Base-by-base conservation (phyloP, 2,797 vertebrate species). In the Silurus aristotelis region DNA sequence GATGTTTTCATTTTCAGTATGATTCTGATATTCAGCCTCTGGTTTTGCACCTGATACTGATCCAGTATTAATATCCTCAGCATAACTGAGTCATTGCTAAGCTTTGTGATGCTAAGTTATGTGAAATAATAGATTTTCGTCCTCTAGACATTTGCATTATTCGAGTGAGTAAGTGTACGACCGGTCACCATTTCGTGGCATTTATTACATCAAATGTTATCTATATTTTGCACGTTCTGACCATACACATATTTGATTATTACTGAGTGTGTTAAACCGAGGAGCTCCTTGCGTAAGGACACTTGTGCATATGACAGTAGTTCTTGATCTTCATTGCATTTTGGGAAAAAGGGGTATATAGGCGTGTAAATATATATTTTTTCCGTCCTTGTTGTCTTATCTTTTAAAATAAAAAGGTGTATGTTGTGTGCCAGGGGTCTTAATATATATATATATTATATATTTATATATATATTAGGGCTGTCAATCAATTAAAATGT, bases 61-160 rank as follows among this genome's bases (percentile, higher is more conserved):
- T 46, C 77, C 22, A 4, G 13, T 79, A 46, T 79, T 46, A 46
- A 79, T n/a, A n/a, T 58, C 55, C 58, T 78, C 58, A 46, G 55
- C 17, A 27, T 38, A 78, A 78, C 76, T 61, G 75, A 60, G 22
- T 13, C 20, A n/a, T 31, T 10, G 3, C 58, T 8, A 61, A 60
- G 31, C 56, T 43, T 38, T 61, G 19, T 61, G 31, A 61, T 78
- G 22, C 27, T 60, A 58, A 31, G 9, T 58, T n/a, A 14, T 46
- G 20, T 79, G 38, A 63, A 79, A 46, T 63, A 20, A 77, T 60
- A 38, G 4, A 25, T 20, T 77, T 60, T 77, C 60, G 73, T 76
- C 9, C 15, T 56, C 22, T 27, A 27, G 8, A 10, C 14, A 25
- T 17, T 15, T 15, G 2, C 14, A 56, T 75, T n/a, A 73, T 75